A percentile compares a stretch with the other conserved stretches of the same genome.
Conservation (phyloP, 2,888 invertebrate genomes). For the Matsumyia berberina region DNA sequence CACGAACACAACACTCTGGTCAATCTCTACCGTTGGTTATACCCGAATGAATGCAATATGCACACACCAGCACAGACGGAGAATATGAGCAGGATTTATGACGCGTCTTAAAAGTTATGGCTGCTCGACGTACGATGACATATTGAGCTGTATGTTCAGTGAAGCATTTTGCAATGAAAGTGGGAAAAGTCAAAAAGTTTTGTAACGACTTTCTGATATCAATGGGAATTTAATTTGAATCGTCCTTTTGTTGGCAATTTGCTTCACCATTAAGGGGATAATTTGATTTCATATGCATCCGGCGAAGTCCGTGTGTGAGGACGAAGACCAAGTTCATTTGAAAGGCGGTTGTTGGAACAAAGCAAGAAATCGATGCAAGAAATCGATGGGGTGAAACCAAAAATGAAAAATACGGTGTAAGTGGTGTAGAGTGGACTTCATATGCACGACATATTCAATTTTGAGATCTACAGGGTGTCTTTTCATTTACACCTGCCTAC, state of each 20-base stretch:
- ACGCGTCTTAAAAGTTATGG: constrained; percentile 42
- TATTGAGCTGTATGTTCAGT: constrained; percentile 41
- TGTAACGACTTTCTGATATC: not conserved
- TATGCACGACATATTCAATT: too few species aligned
- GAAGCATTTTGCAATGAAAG: constrained; percentile 38
- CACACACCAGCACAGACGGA: not conserved
- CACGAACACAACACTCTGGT: constrained; percentile 13
- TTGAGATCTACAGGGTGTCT: too few species aligned
- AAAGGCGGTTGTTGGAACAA: too few species aligned
- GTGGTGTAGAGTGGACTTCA: too few species aligned
- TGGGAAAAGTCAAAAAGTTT: constrained; percentile 11
- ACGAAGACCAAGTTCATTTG: too few species aligned
- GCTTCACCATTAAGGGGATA: not conserved
- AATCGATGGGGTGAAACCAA: too few species aligned
- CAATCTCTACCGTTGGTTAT: constrained; percentile 11
- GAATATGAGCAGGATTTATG: constrained; percentile 17
- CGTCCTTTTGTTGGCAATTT: not conserved
- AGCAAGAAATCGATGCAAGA: too few species aligned
- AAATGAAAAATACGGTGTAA: too few species aligned
- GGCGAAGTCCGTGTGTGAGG: not conserved
- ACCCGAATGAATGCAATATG: not conserved
- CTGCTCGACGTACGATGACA: constrained; percentile 40
- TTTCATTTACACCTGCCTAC: too few species aligned
- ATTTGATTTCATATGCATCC: too few species aligned
- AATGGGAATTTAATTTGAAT: not conserved